These are phyloP conservation scores for Merodon equestris DNA, from an alignment of 2,888 invertebrate species.

Conservation along the genomic window DNA sequence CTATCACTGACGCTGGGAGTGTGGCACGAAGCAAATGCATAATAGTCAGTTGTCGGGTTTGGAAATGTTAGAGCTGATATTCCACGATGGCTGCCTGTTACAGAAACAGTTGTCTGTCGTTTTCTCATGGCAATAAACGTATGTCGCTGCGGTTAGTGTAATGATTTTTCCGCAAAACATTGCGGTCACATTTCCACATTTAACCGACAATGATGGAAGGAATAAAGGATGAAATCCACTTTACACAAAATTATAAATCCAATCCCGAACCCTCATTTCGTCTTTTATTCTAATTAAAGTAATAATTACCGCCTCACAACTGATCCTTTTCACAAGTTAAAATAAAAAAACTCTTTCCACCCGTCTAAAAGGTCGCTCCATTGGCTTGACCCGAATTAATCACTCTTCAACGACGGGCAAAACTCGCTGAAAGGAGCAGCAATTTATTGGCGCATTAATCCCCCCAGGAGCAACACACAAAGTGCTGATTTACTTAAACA, in stretches of 20 bases:
- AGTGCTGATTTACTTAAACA: constrained; percentile 46
- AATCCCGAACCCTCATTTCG: constrained; percentile 2
- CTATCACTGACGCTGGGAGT: too few species aligned
- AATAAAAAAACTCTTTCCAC: constrained; percentile 29
- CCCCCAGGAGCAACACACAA: constrained; percentile 1
- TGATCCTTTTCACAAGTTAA: not conserved
- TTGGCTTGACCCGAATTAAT: constrained; percentile 39
- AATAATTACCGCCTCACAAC: constrained; percentile 34
- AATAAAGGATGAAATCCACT: too few species aligned
- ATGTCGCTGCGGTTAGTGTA: too few species aligned
- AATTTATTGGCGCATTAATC: constrained; percentile 57
- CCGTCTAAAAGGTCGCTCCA: not conserved
- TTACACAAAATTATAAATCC: constrained; percentile 29
- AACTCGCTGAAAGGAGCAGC: constrained; percentile 44
- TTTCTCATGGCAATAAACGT: too few species aligned
- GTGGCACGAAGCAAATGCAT: too few species aligned
- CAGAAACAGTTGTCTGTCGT: too few species aligned
- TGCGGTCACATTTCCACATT: too few species aligned
- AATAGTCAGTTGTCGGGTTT: too few species aligned
- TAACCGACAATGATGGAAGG: too few species aligned
- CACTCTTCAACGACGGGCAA: constrained; percentile 29
- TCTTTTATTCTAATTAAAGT: constrained; percentile 43
- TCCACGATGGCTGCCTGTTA: too few species aligned
- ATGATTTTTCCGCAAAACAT: too few species aligned
- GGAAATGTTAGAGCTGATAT: too few species aligned